Evolutionary conservation across 2,888 invertebrate species (phyloP), one percentile per base, ranked within the genome.

Genomic region (Margaritifera margaritifera): DNA sequence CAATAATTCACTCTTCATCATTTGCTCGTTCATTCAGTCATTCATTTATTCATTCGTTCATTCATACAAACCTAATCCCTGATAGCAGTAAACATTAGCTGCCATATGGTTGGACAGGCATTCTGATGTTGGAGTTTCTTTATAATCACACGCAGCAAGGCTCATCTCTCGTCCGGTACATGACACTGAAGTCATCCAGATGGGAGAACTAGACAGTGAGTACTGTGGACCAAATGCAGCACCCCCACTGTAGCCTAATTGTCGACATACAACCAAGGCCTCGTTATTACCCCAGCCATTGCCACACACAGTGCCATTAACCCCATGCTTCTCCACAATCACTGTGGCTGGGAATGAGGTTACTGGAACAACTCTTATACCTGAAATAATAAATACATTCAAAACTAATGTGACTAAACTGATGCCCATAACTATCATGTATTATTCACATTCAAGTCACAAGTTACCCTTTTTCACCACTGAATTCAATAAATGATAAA

Each of bases 231-330:
- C 82, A 73, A 81, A 80, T 19, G 81, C 79, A 5, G 79, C 79
- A 19, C 81, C 80, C 1, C 80, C 79, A 19, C 60, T 63, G 66
- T 77, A 79, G 18, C 77, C 78, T 27, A 83, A 64, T 66, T 80
- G 77, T 51, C 77, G 66, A 70, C 85, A 85, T 6, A 81, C 70
- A 15, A 84, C 84, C 22, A 73, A 71, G 4, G 85, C 83, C 53
- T 82, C 82, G 6, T 69, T 74, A 51, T 81, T 79, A 56, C 76
- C 78, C 82, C 82, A 84, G 0, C 72, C 76, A 22, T 79, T 80
- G 6, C 79, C 74, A 72, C 84, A 84, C 11, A 84, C 78, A 19
- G 80, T 78, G 6, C 81, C 82, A 59, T 80, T 80, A 61, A 82
- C 72, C 18, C 81, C 81, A 62, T 80, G 79, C 58, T 80, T 83